Conservation (phyloP, 92 coral and sea anemone species). For the Zoanthus gigantus region DNA sequence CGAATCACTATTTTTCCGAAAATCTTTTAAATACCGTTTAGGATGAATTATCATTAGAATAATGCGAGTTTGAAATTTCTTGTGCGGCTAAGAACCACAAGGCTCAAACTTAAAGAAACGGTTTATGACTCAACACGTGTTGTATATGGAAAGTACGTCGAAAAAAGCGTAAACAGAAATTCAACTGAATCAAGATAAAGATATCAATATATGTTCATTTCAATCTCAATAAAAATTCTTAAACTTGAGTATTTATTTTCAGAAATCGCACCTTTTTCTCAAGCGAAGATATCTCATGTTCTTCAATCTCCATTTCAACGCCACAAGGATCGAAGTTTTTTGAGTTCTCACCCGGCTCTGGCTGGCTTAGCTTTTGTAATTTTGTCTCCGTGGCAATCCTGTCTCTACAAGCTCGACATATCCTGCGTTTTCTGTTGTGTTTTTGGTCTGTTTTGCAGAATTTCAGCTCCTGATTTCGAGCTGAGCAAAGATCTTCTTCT, state of each 20-base stretch:
- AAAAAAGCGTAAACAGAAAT: background rate
- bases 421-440: background rate
- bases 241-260: background rate
- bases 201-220: too few species aligned
- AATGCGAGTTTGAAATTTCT: background rate
- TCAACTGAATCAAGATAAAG: background rate
- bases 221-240: background rate
- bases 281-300: too few species aligned
- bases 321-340: too few species aligned
- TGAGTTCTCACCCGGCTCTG: too few species aligned
- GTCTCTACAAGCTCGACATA: constrained; percentile 15
- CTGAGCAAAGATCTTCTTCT: too few species aligned
- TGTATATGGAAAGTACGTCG: background rate
- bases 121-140: background rate
- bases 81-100: background rate
- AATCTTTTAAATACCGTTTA: background rate
- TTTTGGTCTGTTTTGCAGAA: too few species aligned
- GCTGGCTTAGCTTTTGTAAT: background rate
- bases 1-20: background rate
- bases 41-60: background rate
- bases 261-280: background rate
- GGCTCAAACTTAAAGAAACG: background rate
- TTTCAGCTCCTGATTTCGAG: too few species aligned
- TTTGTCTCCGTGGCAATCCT: constrained; percentile 19
- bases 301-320: too few species aligned